phyloP scores from a whole-genome alignment of 2,113 vertebrate genomes.

The Gopherus flavomarginatus region DNA sequence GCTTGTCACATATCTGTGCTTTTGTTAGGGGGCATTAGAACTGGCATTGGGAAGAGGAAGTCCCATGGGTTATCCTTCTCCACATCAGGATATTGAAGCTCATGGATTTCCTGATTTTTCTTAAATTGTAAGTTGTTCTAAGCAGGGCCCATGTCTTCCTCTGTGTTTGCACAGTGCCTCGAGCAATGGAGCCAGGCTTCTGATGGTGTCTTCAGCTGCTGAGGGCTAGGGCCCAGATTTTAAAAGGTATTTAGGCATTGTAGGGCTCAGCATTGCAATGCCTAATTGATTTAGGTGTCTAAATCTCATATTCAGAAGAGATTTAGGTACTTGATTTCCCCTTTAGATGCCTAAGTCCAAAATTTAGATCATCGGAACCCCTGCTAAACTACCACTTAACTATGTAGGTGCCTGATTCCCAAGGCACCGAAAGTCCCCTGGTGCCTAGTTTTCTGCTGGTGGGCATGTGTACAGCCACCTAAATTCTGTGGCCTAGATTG shows the following conservation, averaged over 20 bases:
- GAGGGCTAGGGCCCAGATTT: background rate
- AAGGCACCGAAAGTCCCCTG: background rate
- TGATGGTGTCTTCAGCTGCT: background rate
- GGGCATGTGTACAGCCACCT: background rate
- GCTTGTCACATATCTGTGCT: background rate
- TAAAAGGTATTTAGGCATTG: background rate
- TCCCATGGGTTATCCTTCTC: background rate
- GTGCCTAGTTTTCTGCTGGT: background rate
- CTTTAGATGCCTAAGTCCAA: background rate
- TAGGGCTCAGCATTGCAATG: background rate
- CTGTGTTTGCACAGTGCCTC: background rate
- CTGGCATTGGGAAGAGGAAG: background rate
- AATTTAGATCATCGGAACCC: background rate
- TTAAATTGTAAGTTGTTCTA: background rate
- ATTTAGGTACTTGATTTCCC: background rate
- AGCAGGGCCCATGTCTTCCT: background rate
- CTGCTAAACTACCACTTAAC: background rate
- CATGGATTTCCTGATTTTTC: background rate
- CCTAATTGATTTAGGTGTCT: background rate
- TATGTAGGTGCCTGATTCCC: background rate
- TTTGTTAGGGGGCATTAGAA: background rate
- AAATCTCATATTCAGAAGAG: background rate
- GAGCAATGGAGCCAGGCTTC: background rate
- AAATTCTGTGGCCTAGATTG: background rate
- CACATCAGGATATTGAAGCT: background rate